Evolutionary conservation across 2,888 invertebrate species (phyloP).

Genomic region (Polydrusus pterygomalis): DNA sequence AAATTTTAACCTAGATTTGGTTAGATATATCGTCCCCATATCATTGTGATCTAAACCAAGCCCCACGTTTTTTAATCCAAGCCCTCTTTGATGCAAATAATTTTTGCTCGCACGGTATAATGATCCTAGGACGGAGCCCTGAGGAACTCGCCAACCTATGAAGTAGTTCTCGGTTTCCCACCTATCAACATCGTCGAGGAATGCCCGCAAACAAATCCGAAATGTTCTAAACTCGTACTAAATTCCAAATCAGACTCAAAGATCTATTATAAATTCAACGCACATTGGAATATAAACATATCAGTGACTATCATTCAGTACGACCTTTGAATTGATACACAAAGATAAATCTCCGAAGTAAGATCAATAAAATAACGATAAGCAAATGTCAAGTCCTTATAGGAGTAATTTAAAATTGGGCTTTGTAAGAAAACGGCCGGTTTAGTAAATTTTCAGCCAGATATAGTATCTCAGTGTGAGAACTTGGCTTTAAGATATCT

Average conservation of each 20-base stretch:
- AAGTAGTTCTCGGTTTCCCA: neutral
- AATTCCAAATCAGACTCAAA: constrained; percentile 31
- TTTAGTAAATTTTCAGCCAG: constrained; percentile 57
- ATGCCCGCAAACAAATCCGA: constrained; percentile 7
- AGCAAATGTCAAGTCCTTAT: constrained; percentile 62
- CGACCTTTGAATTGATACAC: constrained; percentile 58
- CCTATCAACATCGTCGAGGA: neutral
- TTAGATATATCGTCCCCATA: too few relatives aligned
- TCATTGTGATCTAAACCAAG: too few relatives aligned
- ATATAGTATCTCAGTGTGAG: constrained; percentile 61
- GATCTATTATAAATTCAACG: constrained; percentile 54
- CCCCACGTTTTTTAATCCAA: too few relatives aligned
- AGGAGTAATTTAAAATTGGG: constrained; percentile 61
- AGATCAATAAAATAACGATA: constrained; percentile 63
- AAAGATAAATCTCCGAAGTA: constrained; percentile 59
- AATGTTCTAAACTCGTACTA: constrained; percentile 41
- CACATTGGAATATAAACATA: constrained; percentile 53
- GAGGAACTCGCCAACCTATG: neutral
- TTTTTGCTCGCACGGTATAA: too few relatives aligned
- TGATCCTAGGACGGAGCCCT: too few relatives aligned
- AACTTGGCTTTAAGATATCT: constrained; percentile 57
- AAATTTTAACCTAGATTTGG: too few relatives aligned
- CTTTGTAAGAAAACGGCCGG: constrained; percentile 47
- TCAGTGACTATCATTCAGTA: constrained; percentile 49
- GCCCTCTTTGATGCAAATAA: too few relatives aligned